Evolutionary conservation across 1,140 invertebrate genomes (phyloP).

Genomic region (Chlorops oryzae): DNA sequence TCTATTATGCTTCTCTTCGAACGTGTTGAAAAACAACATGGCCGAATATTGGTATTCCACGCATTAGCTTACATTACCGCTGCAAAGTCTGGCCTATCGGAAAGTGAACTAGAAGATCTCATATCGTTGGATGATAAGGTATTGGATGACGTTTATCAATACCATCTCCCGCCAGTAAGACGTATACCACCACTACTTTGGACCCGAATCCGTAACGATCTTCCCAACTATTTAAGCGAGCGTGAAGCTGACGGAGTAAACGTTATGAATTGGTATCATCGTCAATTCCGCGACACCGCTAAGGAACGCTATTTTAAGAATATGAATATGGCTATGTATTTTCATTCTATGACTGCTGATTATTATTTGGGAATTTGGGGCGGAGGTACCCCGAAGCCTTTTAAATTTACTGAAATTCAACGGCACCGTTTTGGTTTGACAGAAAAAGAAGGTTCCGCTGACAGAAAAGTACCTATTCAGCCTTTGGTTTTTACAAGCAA

Average conservation of each 20-base stretch:
- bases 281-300: slow-evolving; percentile 91
- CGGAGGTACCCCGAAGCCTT: slow-evolving; percentile 88
- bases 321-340: slow-evolving; percentile 91
- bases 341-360: slow-evolving; percentile 95
- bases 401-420: slow-evolving; percentile 96
- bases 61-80: slow-evolving; percentile 92
- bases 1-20: slow-evolving; percentile 96
- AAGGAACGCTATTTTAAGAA: slow-evolving; percentile 95
- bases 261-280: slow-evolving; percentile 96
- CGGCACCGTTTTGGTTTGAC: slow-evolving; percentile 79
- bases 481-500: slow-evolving; percentile 86
- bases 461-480: slow-evolving; percentile 92
- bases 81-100: slow-evolving; percentile 84
- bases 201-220: slow-evolving; percentile 90
- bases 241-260: slow-evolving; percentile 94
- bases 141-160: slow-evolving; percentile 97
- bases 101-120: slow-evolving; percentile 89
- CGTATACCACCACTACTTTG: slow-evolving; percentile 91
- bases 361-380: slow-evolving; percentile 97
- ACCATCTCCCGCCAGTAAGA: slow-evolving; percentile 91
- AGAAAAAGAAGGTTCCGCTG: slow-evolving; percentile 87
- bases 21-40: slow-evolving; percentile 90
- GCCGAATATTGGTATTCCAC: slow-evolving; percentile 86
- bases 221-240: slow-evolving; percentile 93
- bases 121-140: slow-evolving; percentile 92